phyloP scores from a whole-genome alignment of 1,140 invertebrate genomes.

The Calephelis virginiensis region DNA sequence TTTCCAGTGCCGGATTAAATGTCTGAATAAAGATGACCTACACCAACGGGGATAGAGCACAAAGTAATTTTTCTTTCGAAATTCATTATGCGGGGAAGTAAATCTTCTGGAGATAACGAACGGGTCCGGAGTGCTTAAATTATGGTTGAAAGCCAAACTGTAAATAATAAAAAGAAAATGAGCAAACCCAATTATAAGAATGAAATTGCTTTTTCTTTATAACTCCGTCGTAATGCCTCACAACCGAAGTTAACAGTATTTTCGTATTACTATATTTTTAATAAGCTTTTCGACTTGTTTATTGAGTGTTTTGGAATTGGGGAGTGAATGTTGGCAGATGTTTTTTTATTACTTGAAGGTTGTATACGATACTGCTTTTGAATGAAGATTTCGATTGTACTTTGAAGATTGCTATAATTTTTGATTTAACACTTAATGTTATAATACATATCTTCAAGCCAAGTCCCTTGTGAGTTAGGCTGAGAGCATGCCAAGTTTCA shows the following conservation, averaged over 20 bases:
- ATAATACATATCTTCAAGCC: too few relatives aligned
- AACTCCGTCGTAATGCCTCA: background rate
- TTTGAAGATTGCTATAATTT: too few relatives aligned
- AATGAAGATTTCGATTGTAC: too few relatives aligned
- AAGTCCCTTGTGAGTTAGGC: too few relatives aligned
- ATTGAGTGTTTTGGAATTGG: too few relatives aligned
- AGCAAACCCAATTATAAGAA: conserved; percentile 11
- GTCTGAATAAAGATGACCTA: background rate
- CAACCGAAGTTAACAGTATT: background rate
- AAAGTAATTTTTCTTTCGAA: conserved; percentile 2
- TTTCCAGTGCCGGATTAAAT: background rate
- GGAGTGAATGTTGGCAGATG: too few relatives aligned
- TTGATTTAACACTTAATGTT: too few relatives aligned
- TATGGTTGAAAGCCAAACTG: conserved; percentile 5
- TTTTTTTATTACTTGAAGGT: too few relatives aligned
- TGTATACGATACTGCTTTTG: too few relatives aligned
- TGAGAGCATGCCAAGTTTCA: too few relatives aligned
- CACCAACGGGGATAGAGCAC: background rate
- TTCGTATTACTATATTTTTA: background rate
- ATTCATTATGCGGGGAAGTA: conserved; percentile 8
- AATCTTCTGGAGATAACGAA: conserved; percentile 6
- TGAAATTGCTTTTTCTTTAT: conserved; percentile 14
- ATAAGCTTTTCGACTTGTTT: background rate
- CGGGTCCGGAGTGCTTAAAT: background rate
- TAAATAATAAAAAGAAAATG: conserved; percentile 11